phyloP scores from a whole-genome alignment of 2,888 invertebrate species.

The Drosophila histrio region DNA sequence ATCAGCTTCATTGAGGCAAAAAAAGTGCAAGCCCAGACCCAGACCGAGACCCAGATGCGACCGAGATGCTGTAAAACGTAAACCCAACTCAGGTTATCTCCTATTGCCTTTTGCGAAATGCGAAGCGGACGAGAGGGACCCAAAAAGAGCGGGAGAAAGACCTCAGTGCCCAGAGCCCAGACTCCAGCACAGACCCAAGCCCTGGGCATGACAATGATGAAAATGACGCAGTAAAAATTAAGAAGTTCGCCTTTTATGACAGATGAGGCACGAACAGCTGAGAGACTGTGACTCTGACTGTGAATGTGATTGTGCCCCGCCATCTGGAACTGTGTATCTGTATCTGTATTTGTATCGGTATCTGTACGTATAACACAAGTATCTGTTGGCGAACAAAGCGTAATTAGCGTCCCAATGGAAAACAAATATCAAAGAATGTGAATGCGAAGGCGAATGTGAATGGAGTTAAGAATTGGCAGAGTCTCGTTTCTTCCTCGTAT shows the following conservation, averaged over 20 bases:
- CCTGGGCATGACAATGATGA: constrained; percentile 74
- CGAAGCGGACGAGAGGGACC: constrained; percentile 2
- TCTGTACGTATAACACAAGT: constrained; percentile 14
- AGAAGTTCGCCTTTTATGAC: constrained; percentile 82
- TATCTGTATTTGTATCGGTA: constrained; percentile 3
- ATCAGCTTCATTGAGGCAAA: constrained; percentile 38
- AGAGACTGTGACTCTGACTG: constrained; percentile 20
- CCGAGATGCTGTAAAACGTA: constrained; percentile 61
- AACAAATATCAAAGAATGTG: constrained; percentile 34
- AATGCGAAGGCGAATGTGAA: constrained; percentile 35
- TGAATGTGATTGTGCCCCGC: constrained; percentile 20
- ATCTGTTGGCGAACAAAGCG: constrained; percentile 56
- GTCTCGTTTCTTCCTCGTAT: constrained; percentile 1
- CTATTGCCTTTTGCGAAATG: constrained; percentile 57
- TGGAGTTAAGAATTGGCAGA: constrained; percentile 34
- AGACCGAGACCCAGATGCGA: constrained; percentile 44
- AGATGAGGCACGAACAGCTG: constrained; percentile 81
- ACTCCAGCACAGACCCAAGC: constrained; percentile 34
- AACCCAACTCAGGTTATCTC: constrained; percentile 37
- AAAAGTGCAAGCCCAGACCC: constrained; percentile 68
- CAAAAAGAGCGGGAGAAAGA: constrained; percentile 19
- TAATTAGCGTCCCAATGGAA: constrained; percentile 75
- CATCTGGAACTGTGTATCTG: constrained; percentile 26
- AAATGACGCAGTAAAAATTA: constrained; percentile 82
- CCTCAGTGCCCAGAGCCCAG: constrained; percentile 15